A percentile compares a stretch with the other conserved stretches of the same genome.
Conservation (phyloP, 2,888 invertebrate genomes). For the Biston betularia region DNA sequence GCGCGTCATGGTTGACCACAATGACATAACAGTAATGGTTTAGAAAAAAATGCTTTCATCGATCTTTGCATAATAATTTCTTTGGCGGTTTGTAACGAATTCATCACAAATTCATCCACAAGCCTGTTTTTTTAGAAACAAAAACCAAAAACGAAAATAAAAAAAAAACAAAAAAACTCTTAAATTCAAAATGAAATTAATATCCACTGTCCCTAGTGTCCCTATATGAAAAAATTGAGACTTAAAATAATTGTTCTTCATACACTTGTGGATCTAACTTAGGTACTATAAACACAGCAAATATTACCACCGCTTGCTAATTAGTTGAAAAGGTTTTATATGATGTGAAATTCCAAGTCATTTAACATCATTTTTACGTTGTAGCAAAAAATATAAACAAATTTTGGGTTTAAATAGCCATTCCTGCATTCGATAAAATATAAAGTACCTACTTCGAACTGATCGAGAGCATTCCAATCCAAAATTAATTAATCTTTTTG, state of each 20-base stretch:
- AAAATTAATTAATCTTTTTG: conserved; percentile 5
- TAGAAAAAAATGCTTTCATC: conserved; percentile 29
- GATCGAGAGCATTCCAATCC: conserved; percentile 9
- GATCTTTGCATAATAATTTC: conserved; percentile 26
- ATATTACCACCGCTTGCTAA: no score
- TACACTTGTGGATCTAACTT: no score
- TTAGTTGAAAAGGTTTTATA: no score
- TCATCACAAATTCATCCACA: conserved; percentile 18
- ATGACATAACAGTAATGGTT: conserved; percentile 20
- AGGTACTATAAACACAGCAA: no score
- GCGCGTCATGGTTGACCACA: conserved; percentile 22
- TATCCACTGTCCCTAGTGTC: no score
- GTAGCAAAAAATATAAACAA: neutral
- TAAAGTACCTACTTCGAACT: neutral
- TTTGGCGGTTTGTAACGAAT: conserved; percentile 20
- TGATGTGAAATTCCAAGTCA: no score
- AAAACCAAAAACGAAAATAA: neutral
- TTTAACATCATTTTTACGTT: neutral
- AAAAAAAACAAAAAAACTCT: no score
- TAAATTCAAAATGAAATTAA: no score
- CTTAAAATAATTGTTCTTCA: no score
- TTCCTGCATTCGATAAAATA: conserved; percentile 4
- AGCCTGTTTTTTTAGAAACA: conserved; percentile 9
- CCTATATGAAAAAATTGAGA: neutral
- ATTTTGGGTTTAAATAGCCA: conserved; percentile 8